Conservation (phyloP, 2,797 vertebrate species). For the Rhinella marina region DNA sequence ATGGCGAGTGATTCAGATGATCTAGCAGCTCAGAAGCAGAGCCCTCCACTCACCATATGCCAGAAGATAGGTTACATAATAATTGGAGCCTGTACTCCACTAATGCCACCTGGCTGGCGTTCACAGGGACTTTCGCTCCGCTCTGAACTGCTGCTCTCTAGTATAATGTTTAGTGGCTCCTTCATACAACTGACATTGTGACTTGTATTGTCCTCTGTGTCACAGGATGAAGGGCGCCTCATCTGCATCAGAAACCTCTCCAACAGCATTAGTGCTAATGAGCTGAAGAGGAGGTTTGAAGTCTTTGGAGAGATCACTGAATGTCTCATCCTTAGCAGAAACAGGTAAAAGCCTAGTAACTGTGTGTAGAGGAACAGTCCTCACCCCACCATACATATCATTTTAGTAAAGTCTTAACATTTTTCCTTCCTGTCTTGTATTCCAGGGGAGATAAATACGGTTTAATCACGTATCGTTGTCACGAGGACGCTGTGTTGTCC, state of each 20-base stretch:
- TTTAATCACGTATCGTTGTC: slow-evolving; percentile 88
- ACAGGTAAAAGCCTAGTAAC: slow-evolving; percentile 68
- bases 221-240: slow-evolving; percentile 93
- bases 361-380: neutral
- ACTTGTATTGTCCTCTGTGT: slow-evolving; percentile 46
- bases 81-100: neutral
- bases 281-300: slow-evolving; percentile 94
- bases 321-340: slow-evolving; percentile 90
- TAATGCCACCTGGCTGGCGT: neutral
- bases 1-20: no score
- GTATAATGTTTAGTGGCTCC: neutral
- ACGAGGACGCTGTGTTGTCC: slow-evolving; percentile 78
- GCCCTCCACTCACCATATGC: neutral
- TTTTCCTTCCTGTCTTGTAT: neutral
- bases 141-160: neutral
- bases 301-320: slow-evolving; percentile 92
- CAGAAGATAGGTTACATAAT: neutral
- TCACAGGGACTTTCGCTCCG: neutral
- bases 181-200: neutral
- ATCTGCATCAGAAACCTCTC: slow-evolving; percentile 94
- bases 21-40: no score
- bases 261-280: slow-evolving; percentile 88
- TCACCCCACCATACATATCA: neutral
- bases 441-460: slow-evolving; percentile 82
- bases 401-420: neutral